These are phyloP conservation scores for Leucophora obtusa DNA, from an alignment of 2,888 invertebrate species.

Conservation along the genomic window DNA sequence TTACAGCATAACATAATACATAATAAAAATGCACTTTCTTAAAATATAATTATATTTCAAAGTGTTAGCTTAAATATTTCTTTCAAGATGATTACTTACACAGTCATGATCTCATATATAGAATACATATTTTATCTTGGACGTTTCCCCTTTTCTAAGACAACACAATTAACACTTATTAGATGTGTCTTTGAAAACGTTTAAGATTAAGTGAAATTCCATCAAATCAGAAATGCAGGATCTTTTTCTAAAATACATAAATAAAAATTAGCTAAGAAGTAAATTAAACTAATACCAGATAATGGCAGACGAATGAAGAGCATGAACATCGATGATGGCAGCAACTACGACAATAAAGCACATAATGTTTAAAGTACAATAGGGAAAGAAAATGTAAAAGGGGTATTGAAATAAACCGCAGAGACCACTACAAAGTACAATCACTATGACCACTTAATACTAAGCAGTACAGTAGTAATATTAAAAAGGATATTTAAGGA, in stretches of 20 bases:
- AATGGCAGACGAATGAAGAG: slow-evolving; percentile 46
- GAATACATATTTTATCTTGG: neutral
- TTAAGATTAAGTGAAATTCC: slow-evolving; percentile 22
- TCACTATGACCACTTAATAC: slow-evolving; percentile 47
- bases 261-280: slow-evolving; percentile 52
- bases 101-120: neutral
- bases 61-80: too few species aligned
- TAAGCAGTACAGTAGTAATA: slow-evolving; percentile 17
- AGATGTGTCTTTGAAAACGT: slow-evolving; percentile 32
- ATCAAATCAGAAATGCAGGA: slow-evolving; percentile 18
- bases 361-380: slow-evolving; percentile 3
- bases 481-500: slow-evolving; percentile 23
- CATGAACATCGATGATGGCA: neutral
- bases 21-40: too few species aligned
- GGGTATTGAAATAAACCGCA: slow-evolving; percentile 38
- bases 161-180: slow-evolving; percentile 43
- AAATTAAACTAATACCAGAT: slow-evolving; percentile 59
- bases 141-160: neutral
- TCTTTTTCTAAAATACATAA: slow-evolving; percentile 15
- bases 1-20: too few species aligned
- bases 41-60: too few species aligned
- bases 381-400: neutral
- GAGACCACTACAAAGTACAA: slow-evolving; percentile 48
- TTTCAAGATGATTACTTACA: neutral
- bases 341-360: slow-evolving; percentile 23